Percentiles rank a stretch among this genome's conserved stretches.
Conservation (phyloP, 2,888 invertebrate genomes). For the Diplazon laetatorius region DNA sequence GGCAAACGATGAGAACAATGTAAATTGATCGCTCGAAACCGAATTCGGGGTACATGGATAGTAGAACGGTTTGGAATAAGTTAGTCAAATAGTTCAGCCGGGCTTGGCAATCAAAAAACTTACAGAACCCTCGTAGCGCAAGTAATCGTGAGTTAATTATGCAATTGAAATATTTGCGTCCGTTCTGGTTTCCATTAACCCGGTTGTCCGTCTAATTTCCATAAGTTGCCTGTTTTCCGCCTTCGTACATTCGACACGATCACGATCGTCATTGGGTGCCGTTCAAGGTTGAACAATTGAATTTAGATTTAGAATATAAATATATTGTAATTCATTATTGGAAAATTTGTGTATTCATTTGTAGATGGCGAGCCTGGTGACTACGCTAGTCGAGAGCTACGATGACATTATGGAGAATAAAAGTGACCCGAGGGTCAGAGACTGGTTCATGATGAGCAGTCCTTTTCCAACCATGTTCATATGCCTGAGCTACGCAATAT, state of each 20-base stretch:
- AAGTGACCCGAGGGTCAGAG: slow-evolving; percentile 91
- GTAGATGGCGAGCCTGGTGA: slow-evolving; percentile 85
- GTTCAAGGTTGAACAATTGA: slow-evolving; percentile 6
- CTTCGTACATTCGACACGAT: background rate
- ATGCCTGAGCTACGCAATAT: slow-evolving; percentile 89
- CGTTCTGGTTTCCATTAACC: slow-evolving; percentile 45
- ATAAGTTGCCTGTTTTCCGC: slow-evolving; percentile 20
- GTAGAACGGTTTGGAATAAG: no score
- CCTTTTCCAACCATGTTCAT: slow-evolving; percentile 91
- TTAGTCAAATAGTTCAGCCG: background rate
- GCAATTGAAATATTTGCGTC: slow-evolving; percentile 5
- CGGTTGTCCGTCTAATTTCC: slow-evolving; percentile 26
- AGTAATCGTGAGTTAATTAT: slow-evolving; percentile 10
- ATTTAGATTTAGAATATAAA: slow-evolving; percentile 4
- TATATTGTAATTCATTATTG: slow-evolving; percentile 26
- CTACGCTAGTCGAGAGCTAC: slow-evolving; percentile 86
- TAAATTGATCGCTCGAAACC: background rate
- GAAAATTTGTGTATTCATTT: slow-evolving; percentile 57
- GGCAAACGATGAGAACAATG: no score
- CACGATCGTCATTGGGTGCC: slow-evolving; percentile 5
- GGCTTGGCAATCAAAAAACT: background rate
- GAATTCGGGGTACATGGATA: background rate
- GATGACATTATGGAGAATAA: slow-evolving; percentile 92
- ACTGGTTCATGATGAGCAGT: slow-evolving; percentile 92
- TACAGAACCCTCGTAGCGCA: background rate